A percentile compares a stretch with the other conserved stretches of the same genome.
Conservation (phyloP, 2,113 vertebrate genomes). For the Megaceryle torquata region DNA sequence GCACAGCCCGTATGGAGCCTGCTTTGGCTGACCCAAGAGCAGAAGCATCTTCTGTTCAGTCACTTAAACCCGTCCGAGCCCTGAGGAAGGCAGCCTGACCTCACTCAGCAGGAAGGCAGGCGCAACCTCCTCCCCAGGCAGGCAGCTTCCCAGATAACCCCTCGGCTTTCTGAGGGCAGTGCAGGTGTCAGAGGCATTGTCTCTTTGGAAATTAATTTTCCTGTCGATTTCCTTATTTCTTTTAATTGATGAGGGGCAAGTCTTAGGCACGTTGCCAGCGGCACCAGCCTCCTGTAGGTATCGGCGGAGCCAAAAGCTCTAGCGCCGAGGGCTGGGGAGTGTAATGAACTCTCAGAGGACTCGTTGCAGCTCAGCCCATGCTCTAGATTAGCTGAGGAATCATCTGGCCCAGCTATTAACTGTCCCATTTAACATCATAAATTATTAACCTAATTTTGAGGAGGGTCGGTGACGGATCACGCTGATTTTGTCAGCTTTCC, state of each 20-base stretch:
- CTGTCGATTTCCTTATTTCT: slow-evolving; percentile 63
- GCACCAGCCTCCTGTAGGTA: slow-evolving; percentile 53
- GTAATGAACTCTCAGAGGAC: slow-evolving; percentile 69
- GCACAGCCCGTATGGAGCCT: background rate
- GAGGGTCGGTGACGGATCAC: slow-evolving; percentile 78
- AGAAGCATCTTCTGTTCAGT: background rate
- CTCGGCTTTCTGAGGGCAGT: background rate
- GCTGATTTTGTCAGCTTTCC: slow-evolving; percentile 22
- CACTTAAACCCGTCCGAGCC: background rate
- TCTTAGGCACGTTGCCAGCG: slow-evolving; percentile 46
- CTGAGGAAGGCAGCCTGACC: background rate
- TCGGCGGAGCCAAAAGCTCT: slow-evolving; percentile 30
- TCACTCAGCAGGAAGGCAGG: background rate
- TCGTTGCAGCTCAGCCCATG: slow-evolving; percentile 59
- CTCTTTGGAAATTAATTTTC: slow-evolving; percentile 64
- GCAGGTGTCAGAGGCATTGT: slow-evolving; percentile 47
- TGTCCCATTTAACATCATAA: slow-evolving; percentile 87
- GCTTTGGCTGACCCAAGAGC: background rate
- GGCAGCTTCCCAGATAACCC: background rate
- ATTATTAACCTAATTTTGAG: slow-evolving; percentile 91
- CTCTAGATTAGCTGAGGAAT: slow-evolving; percentile 67
- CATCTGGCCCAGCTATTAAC: slow-evolving; percentile 82
- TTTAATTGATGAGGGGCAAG: slow-evolving; percentile 64
- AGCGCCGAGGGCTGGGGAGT: background rate
- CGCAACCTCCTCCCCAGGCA: background rate